phyloP scores from a whole-genome alignment of 2,888 invertebrate genomes.

The Diarsia rubi region DNA sequence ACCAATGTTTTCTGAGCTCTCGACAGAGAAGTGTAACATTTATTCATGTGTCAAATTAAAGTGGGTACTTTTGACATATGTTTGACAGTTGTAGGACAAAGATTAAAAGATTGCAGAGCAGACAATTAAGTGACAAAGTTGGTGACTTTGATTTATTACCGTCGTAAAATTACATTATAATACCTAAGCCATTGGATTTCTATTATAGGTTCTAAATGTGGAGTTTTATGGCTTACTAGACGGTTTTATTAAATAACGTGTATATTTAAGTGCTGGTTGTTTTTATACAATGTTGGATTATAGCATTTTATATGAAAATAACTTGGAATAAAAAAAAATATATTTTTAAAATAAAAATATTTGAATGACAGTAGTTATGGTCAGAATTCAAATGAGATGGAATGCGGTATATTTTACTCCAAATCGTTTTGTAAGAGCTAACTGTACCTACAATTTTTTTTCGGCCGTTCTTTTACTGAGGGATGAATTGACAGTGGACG shows the following conservation, averaged over 20 bases:
- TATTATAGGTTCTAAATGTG: conserved; percentile 29
- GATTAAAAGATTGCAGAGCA: conserved; percentile 53
- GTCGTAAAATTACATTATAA: conserved; percentile 40
- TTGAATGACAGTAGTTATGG: neutral
- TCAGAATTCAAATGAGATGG: neutral
- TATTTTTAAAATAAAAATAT: neutral
- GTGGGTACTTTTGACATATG: conserved; percentile 37
- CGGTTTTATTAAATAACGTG: conserved; percentile 33
- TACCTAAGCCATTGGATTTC: conserved; percentile 26
- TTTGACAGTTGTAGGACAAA: conserved; percentile 50
- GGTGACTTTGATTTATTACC: conserved; percentile 49
- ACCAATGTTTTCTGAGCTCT: conserved; percentile 65
- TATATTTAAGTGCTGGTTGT: neutral
- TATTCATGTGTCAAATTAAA: conserved; percentile 23
- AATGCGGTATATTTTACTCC: neutral
- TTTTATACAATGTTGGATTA: neutral
- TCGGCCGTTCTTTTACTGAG: too few relatives aligned
- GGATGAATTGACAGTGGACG: too few relatives aligned
- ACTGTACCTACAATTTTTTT: too few relatives aligned
- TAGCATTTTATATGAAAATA: conserved; percentile 19
- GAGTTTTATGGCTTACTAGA: conserved; percentile 28
- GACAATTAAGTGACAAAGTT: conserved; percentile 48
- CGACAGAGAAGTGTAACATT: neutral
- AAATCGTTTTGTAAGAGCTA: too few relatives aligned
- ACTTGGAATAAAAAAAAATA: conserved; percentile 1